Conservation (phyloP, 2,888 invertebrate species). For the Caenorhabditis japonica region DNA sequence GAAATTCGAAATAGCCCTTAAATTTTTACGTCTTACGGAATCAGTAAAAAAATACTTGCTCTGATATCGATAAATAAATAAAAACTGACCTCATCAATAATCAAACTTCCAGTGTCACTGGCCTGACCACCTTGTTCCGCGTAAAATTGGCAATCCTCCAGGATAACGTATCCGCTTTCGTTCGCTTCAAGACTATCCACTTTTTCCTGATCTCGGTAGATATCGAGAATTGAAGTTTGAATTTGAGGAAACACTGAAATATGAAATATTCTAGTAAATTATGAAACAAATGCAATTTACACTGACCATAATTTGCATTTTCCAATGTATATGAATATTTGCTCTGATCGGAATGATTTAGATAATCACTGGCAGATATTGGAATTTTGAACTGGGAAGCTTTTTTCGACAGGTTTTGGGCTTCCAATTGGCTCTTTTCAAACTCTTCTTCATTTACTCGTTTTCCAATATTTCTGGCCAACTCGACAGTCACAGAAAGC, state of each 20-base stretch:
- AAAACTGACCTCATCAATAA: constrained; percentile 15
- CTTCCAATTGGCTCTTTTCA: constrained; percentile 22
- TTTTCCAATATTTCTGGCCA: constrained; percentile 52
- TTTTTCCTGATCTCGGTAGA: constrained; percentile 24
- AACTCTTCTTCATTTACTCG: constrained; percentile 53
- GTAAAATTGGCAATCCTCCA: constrained; percentile 58
- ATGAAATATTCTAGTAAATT: background rate
- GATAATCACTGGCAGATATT: constrained; percentile 17
- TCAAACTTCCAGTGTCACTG: constrained; percentile 23
- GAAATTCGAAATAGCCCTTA: too few relatives aligned
- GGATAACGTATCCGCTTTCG: constrained; percentile 34
- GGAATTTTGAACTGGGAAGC: constrained; percentile 29
- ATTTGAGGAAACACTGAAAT: constrained; percentile 31
- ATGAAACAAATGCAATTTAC: too few relatives aligned
- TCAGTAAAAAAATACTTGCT: too few relatives aligned
- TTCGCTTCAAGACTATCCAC: constrained; percentile 4
- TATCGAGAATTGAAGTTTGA: constrained; percentile 14
- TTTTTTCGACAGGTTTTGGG: constrained; percentile 34
- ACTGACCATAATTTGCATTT: constrained; percentile 22
- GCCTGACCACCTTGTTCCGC: constrained; percentile 50
- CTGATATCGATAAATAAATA: too few relatives aligned
- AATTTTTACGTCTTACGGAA: too few relatives aligned
- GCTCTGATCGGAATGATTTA: constrained; percentile 28
- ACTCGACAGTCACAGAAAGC: constrained; percentile 53
- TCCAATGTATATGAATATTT: constrained; percentile 33